Evolutionary conservation across 2,797 vertebrate genomes (phyloP), one percentile per base, ranked within the genome.

Genomic region (Oreonectes daqikongensis): DNA sequence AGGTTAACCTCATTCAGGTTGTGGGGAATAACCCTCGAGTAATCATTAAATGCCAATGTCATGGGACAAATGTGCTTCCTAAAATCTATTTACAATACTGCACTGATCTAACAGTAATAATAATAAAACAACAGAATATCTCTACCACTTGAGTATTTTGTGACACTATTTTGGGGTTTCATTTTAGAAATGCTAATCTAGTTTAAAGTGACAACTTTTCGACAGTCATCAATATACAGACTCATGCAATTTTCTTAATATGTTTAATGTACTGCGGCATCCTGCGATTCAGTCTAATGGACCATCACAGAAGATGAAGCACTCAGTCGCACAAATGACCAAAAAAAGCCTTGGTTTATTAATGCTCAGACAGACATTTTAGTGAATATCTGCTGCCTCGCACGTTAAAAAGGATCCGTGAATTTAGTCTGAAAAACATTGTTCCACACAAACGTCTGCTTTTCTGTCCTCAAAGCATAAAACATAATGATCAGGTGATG

Each of bases 1-100:
- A 75, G 79, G 72, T 75, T 72, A 80, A 72, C 52, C 35, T 32
- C 38, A 44, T 40, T 74, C 22, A 40, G 35, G 40, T 26, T 65
- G 18, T 18, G 40, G 28, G 71, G 66, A 83, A 78, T 77, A 65
- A 69, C 40, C 32, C 32, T 17, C 1, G 3, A 40, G 50, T 46
- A 40, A 75, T 53, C 44, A 26, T 66, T 55, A 82, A 74, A 22
- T 12, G 63, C 59, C 15, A 18, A 52, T 60, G 48, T 22, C 7
- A 32, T 50, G 24, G n/a, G n/a, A 22, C 15, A 69, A 53, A 42
- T 14, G 12, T 42, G 12, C 2, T 35, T 10, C 10, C 40, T 15
- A 12, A 42, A 42, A 52, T 53, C 5, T 2, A 30, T 60, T 46
- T 26, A 11, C 18, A 38, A 70, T n/a, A 15, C 20, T 2, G 10